Base-by-base conservation (phyloP, 1,140 invertebrate species). In the Zaprionus gabonicus region DNA sequence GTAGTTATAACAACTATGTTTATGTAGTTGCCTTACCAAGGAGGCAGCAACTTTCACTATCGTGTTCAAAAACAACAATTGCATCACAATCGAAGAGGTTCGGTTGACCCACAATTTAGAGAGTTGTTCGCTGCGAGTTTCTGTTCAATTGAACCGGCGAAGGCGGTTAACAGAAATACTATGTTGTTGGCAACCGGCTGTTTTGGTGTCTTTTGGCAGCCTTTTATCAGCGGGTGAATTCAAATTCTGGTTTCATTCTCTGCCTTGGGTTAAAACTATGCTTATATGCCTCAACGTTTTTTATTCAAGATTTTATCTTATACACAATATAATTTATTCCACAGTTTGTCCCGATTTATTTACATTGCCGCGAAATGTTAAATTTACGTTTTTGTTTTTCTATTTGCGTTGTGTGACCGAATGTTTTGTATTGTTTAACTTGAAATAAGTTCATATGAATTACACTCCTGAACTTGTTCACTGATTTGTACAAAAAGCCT, bases 61-160 rank as follows among this genome's bases (percentile, higher is more conserved):
- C 76, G 62, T 49, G 67, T 70, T 53, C n/a, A 56, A 80, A 83
- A 80, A 83, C 72, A 83, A 83, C 81, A 83, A 83, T 83, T 83
- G 81, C 81, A 83, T 83, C 81, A 83, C 81, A 80, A 73, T 64
- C 72, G 46, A 17, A 13, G 28, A 56, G 53, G 46, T 41, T 62
- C 51, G 67, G 44, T 51, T 51, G 46, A 51, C 67, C 56, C 38
- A 71, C 46, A 71, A 71, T 36, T 56, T 56, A 56, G 46, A 51
- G 46, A 51, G 46, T 51, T 51, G 46, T 51, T 51, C 46, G 20
- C 46, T 3, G 5, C 46, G 20, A 20, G 46, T 23, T 4, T 25
- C 20, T 51, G 46, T 51, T 51, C 46, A 51, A 51, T 51, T 51
- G 46, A 51, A 51, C 46, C 20, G 10, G 10, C 20, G n/a, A 7